A percentile compares a stretch with the other conserved stretches of the same genome.
phyloP scores from a whole-genome alignment of 2,797 vertebrate species.

The Lophius americanus region DNA sequence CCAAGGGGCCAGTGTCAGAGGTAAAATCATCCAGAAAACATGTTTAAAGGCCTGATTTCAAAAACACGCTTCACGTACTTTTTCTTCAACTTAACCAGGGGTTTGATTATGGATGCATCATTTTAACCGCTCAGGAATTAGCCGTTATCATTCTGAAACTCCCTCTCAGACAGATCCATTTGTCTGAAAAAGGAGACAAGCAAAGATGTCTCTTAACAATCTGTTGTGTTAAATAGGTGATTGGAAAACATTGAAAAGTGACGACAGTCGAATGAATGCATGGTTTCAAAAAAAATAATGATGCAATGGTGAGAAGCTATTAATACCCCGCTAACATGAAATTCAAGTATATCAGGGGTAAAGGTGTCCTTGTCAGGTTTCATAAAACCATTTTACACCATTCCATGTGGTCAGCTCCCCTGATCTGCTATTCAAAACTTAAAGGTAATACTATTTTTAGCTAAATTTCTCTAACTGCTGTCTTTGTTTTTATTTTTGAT shows the following conservation, averaged over 20 bases:
- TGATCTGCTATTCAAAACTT: constrained; percentile 1
- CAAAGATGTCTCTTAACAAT: background rate
- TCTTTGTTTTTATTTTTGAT: too few relatives aligned
- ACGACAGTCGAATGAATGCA: too few relatives aligned
- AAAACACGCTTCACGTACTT: background rate
- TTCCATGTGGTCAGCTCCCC: background rate
- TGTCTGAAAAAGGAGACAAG: background rate
- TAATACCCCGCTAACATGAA: constrained; percentile 13
- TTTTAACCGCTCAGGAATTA: background rate
- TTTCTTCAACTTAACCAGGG: background rate
- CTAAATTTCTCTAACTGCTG: constrained; percentile 2
- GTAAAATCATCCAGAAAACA: constrained; percentile 45
- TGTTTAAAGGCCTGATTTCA: background rate
- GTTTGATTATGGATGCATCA: background rate
- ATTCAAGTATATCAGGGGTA: constrained; percentile 8
- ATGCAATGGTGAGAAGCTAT: constrained; percentile 2
- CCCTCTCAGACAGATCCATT: too few relatives aligned
- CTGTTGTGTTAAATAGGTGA: background rate
- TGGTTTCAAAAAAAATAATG: constrained; percentile 17
- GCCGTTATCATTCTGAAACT: background rate
- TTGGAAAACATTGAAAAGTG: background rate
- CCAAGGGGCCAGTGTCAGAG: constrained; percentile 80
- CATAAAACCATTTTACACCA: constrained; percentile 1
- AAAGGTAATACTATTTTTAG: background rate
- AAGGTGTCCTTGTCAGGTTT: background rate